A percentile compares a stretch with the other conserved stretches of the same genome.
Evolutionary conservation across 2,113 vertebrate species (phyloP).

Genomic region (Spea bombifrons): DNA sequence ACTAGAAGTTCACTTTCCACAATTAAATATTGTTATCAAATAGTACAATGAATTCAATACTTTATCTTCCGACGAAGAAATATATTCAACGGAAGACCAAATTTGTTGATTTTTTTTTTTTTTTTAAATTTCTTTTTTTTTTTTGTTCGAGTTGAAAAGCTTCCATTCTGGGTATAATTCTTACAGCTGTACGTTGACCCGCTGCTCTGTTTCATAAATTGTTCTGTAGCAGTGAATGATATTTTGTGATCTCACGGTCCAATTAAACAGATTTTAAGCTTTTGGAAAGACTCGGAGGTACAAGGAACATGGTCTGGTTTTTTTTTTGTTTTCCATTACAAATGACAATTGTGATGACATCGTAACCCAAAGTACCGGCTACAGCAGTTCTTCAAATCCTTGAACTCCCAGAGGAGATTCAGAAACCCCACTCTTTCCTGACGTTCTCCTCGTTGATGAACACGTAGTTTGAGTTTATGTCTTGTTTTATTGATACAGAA

Average conservation of each 20-base stretch:
- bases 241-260: conserved; percentile 30
- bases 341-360: conserved; percentile 30
- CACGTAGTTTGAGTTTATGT: no score
- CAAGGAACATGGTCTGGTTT: conserved; percentile 2
- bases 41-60: no score
- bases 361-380: conserved; percentile 10
- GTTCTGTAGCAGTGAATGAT: not conserved
- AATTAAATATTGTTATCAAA: no score
- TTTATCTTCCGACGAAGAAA: not conserved
- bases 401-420: conserved; percentile 5
- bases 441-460: no score
- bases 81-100: not conserved
- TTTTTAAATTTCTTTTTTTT: not conserved
- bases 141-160: not conserved
- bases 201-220: conserved; percentile 1
- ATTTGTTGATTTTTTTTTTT: not conserved
- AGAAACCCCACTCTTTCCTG: not conserved
- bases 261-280: conserved; percentile 9
- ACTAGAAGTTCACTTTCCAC: no score
- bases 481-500: no score
- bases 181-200: conserved; percentile 1
- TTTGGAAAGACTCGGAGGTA: conserved; percentile 5
- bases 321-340: conserved; percentile 19
- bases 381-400: conserved; percentile 16
- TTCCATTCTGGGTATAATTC: not conserved